Evolutionary conservation across 2,113 vertebrate species (phyloP).

Genomic region (Psophia crepitans): DNA sequence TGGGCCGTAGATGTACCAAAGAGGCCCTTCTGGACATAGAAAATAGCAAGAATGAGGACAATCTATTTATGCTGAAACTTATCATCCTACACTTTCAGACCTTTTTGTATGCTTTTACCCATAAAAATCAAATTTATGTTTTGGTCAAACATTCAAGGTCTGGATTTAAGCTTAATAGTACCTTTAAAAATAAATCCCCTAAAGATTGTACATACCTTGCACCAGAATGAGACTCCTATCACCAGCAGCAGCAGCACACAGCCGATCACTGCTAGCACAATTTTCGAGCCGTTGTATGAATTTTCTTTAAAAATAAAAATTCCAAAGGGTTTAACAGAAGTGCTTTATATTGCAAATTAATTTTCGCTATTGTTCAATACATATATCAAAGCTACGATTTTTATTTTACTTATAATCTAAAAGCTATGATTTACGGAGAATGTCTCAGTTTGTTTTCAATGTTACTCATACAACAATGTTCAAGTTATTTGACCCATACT

Average conservation of each 20-base stretch:
- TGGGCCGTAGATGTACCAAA: not conserved
- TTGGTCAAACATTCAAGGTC: not conserved
- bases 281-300: fast-evolving
- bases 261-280: fast-evolving
- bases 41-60: not conserved
- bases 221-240: fast-evolving
- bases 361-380: not conserved
- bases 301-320: not conserved
- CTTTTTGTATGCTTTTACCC: not conserved
- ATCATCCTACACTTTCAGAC: not conserved
- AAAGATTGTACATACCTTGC: not conserved
- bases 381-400: not conserved
- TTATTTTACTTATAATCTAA: not conserved
- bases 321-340: not conserved
- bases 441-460: not conserved
- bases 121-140: not conserved
- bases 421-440: not conserved
- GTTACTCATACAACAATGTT: not conserved
- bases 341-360: not conserved
- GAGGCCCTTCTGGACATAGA: not conserved
- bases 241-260: fast-evolving
- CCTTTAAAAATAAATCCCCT: not conserved
- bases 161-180: not conserved
- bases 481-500: not conserved
- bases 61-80: not conserved